These are phyloP conservation scores for Drosophila borborema DNA, from an alignment of 2,888 invertebrate genomes.

Conservation along the genomic window DNA sequence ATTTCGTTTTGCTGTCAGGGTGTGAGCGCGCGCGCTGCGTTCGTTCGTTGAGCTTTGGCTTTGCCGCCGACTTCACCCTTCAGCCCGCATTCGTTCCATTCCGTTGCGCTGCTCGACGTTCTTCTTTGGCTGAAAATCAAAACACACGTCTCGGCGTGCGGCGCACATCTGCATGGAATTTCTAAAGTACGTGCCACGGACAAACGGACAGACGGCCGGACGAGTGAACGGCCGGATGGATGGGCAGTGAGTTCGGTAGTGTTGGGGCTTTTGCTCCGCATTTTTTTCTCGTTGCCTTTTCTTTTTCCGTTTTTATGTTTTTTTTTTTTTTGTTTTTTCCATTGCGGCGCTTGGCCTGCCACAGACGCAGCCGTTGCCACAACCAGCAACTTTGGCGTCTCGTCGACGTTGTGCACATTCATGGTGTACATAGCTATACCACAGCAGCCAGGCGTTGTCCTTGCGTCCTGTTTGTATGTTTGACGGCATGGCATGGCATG, in stretches of 20 bases:
- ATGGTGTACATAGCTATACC: constrained; percentile 74
- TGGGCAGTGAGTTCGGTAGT: constrained; percentile 8
- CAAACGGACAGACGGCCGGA: constrained; percentile 50
- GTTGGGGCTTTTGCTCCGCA: constrained; percentile 25
- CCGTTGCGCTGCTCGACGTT: constrained; percentile 35
- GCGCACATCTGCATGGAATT: constrained; percentile 80
- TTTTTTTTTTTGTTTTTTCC: constrained; percentile 16
- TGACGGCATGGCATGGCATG: constrained; percentile 60
- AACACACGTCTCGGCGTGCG: constrained; percentile 80
- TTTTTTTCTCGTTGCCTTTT: constrained; percentile 1
- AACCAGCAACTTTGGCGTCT: constrained; percentile 72
- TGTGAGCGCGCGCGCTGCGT: constrained; percentile 22
- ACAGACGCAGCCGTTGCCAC: constrained; percentile 63
- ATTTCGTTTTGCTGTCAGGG: constrained; percentile 56
- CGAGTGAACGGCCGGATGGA: constrained; percentile 41
- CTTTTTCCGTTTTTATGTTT: neutral
- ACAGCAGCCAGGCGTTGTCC: constrained; percentile 48
- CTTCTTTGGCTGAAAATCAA: constrained; percentile 76
- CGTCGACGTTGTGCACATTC: constrained; percentile 64
- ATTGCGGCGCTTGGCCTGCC: constrained; percentile 57
- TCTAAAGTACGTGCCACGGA: constrained; percentile 77
- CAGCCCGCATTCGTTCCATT: constrained; percentile 56
- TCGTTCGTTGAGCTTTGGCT: constrained; percentile 69
- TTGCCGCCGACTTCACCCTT: constrained; percentile 14
- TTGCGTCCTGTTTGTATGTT: constrained; percentile 69